Percentiles rank a stretch among this genome's conserved stretches.
phyloP scores from a whole-genome alignment of 35 echinoderm and acorn worm genomes.

The Apostichopus californicus region DNA sequence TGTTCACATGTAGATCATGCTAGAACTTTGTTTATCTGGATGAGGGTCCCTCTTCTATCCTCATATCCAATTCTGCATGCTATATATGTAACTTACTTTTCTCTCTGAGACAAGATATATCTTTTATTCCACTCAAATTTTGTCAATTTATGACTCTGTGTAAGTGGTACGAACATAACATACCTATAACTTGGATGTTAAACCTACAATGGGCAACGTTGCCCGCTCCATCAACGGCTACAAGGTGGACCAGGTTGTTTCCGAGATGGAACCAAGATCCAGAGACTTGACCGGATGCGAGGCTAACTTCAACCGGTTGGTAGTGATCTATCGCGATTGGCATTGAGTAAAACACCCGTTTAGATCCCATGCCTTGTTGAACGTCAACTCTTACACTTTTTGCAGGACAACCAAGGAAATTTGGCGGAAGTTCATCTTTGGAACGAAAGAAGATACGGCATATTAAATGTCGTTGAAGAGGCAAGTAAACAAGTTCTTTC shows the following conservation, averaged over 20 bases:
- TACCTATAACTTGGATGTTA: background rate
- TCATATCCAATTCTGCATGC: no score
- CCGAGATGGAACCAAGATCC: background rate
- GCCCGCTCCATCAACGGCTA: background rate
- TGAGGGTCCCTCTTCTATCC: no score
- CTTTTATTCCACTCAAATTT: no score
- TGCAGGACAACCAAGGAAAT: background rate
- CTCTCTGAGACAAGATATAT: no score
- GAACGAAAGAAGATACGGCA: background rate
- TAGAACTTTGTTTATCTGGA: no score
- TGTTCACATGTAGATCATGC: no score
- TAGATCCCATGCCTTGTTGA: background rate
- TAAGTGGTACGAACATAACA: background rate
- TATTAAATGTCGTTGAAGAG: no score
- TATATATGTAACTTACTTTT: no score
- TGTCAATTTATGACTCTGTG: no score
- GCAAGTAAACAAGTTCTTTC: no score
- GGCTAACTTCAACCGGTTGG: background rate
- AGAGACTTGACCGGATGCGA: background rate
- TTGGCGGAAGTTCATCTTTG: background rate
- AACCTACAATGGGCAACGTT: background rate
- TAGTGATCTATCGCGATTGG: background rate
- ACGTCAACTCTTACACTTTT: background rate
- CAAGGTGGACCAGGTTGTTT: background rate
- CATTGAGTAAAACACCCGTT: background rate